Base-by-base conservation (phyloP, 2,888 invertebrate genomes). In the Drosophila monieri region DNA sequence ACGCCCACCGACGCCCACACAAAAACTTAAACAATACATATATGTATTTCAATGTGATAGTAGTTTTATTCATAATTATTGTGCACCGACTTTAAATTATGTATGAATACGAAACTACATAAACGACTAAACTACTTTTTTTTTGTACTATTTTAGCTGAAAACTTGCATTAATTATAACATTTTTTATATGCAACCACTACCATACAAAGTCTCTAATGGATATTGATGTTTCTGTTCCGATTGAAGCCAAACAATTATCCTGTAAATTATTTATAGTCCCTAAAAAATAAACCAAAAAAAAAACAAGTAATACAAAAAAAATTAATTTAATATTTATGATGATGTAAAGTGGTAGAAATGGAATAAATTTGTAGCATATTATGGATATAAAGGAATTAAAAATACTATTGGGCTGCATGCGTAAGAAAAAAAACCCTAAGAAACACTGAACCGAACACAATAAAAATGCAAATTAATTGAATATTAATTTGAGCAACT, bases 31-130 rank as follows among this genome's bases (percentile, higher is more conserved):
- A 62, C 43, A 35, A 62, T 54, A 48, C 30, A 32, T 51, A 66
- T 58, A 69, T 84, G 69, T 75, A 75, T 80, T 85, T 87, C 77
- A 89, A 88, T 87, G 88, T 88, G 87, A 83, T 88, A 89, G 87
- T 85, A 88, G 87, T 77, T 86, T 87, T 86, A 84, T 80, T 76
- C 78, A 67, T 66, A 48, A 75, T 74, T 75, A 83, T 83, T 74
- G 44, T 64, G 72, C 65, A 66, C 52, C 60, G 56, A 69, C 46
- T 79, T 62, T 51, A 15, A 54, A 67, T 57, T 58, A 51, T 60
- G 55, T 57, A 64, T 44, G 9, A 64, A 41, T 37, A 47, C 43
- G 15, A 44, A 18, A 54, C 25, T 12, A 46, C 27, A 21, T 12
- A 25, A 47, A 48, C 18, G 48, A 57, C 48, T 46, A 39, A 41